Base-by-base conservation (phyloP, 1,140 invertebrate species). In the Rhynchophorus ferrugineus region DNA sequence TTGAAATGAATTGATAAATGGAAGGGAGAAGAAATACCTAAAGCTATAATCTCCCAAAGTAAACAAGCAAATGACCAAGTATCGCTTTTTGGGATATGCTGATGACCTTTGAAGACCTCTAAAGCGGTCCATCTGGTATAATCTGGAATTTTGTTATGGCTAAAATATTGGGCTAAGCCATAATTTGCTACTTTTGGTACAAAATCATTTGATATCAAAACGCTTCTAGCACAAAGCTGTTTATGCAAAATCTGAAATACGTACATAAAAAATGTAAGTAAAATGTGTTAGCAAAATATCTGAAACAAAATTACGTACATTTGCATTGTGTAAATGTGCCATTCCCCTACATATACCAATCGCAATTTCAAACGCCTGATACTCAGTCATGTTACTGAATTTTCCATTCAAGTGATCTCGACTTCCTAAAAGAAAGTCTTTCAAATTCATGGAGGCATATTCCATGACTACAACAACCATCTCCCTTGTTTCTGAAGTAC, bases 31-130 rank as follows among this genome's bases (percentile, higher is more conserved):
- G 5, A 17, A 9, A 21, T 56, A 75, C 75, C 89, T 62, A 91
- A 73, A n/a, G 84, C 81, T 44, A 85, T 76, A 55, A 85, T 79
- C 68, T 93, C 89, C 89, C 89, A 92, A 24, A 90, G 67, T 6
- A 91, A 64, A 47, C 86, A 79, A 2, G 82, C 89, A 70, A 84
- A 90, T 0, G 87, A 83, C 89, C 89, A 93, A 2, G 89, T 77
- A 63, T 90, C 85, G 50, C 83, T 85, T 60, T 85, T 82, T 1
- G 75, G 71, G 19, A 80, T 77, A 46, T 77, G 82, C 29, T 76
- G 76, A 19, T 78, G 77, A 58, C 79, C 79, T 47, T 77, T 76
- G 51, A 90, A 73, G 54, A 84, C 80, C 64, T 91, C 89, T 17
- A 81, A 76, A 1, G 88, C 81, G 2, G 80, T 83, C 87, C 87